phyloP scores from a whole-genome alignment of 2,797 vertebrate genomes.

The Eulemur albifrons region DNA sequence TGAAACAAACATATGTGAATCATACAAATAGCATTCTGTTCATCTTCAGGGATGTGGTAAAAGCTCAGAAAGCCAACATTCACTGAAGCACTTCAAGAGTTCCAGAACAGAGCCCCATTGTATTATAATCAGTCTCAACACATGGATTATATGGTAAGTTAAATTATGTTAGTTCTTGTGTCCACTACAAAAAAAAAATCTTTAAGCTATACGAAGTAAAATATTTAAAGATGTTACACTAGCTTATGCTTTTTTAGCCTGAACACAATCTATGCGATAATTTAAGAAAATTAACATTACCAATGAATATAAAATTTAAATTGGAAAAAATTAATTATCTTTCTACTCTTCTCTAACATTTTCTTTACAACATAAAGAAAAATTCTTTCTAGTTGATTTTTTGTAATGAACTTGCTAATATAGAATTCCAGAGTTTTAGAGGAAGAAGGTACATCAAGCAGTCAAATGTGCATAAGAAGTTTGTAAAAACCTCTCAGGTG shows the following conservation, averaged over 20 bases:
- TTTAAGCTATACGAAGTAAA: background rate
- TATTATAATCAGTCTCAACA: constrained; percentile 93
- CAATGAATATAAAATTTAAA: background rate
- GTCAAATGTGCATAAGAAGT: background rate
- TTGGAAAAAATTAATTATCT: background rate
- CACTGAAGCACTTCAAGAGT: constrained; percentile 91
- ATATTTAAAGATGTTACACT: background rate
- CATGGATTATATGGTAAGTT: constrained; percentile 96
- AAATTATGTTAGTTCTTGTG: background rate
- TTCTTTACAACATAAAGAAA: background rate
- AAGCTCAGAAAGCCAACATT: constrained; percentile 92
- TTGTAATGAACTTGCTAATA: background rate
- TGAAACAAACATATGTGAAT: background rate
- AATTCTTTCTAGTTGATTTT: background rate
- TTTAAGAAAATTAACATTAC: constrained; percentile 35
- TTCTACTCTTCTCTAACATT: background rate
- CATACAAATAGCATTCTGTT: constrained; percentile 33
- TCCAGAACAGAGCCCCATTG: constrained; percentile 91
- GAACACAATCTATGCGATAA: background rate
- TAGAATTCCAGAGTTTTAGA: background rate
- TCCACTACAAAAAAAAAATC: background rate
- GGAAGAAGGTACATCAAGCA: background rate
- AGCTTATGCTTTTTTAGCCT: background rate
- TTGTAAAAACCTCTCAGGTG: background rate
- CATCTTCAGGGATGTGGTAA: constrained; percentile 91